A percentile compares a stretch with the other conserved stretches of the same genome.
Evolutionary conservation across 2,113 vertebrate genomes (phyloP).

Genomic region (Hippocampus guttulatus): DNA sequence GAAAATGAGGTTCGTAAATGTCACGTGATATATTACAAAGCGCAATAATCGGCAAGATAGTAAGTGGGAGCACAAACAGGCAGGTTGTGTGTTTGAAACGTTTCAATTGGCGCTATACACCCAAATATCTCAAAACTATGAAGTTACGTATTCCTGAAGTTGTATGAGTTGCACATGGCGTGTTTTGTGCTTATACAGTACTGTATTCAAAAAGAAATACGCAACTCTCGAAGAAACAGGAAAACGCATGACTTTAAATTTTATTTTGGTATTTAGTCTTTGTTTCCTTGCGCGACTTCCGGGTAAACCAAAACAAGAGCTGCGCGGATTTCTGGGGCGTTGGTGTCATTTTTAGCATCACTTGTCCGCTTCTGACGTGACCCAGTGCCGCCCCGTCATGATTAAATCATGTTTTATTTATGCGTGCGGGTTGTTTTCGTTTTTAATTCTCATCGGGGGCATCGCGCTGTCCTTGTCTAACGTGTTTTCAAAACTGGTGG

Average conservation of each 20-base stretch:
- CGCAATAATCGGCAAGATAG: neutral
- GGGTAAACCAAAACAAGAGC: slow-evolving; percentile 48
- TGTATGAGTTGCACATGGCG: neutral
- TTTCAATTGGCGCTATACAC: neutral
- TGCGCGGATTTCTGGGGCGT: neutral
- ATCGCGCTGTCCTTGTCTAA: slow-evolving; percentile 60
- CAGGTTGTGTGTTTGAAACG: neutral
- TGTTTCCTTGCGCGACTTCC: slow-evolving; percentile 6
- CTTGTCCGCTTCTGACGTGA: neutral
- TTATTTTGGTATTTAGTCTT: slow-evolving; percentile 17
- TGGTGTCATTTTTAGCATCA: neutral
- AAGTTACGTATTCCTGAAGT: neutral
- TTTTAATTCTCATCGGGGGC: slow-evolving; percentile 61
- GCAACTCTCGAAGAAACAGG: neutral
- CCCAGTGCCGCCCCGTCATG: slow-evolving; percentile 28
- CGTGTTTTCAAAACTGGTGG: slow-evolving; percentile 58
- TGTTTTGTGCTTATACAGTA: neutral
- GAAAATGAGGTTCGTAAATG: neutral
- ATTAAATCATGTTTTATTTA: slow-evolving; percentile 64
- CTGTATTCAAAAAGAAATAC: neutral
- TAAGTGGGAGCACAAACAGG: neutral
- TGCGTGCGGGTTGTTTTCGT: slow-evolving; percentile 50
- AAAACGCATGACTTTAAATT: accelerated
- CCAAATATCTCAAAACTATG: neutral
- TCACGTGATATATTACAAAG: neutral